phyloP scores from a whole-genome alignment of 2,113 vertebrate species.

The Acinonyx jubatus region DNA sequence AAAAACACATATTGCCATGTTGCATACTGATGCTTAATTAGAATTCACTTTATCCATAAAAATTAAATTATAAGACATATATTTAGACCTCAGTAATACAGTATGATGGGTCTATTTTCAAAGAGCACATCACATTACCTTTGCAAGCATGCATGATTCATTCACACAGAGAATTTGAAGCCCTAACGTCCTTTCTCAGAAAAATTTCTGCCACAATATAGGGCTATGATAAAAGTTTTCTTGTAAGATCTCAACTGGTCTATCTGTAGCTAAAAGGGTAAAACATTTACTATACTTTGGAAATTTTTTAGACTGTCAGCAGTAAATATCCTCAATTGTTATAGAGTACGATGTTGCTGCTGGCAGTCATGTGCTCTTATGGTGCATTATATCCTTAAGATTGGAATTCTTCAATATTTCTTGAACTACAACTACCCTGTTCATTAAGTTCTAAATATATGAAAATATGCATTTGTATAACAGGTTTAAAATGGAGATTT shows the following conservation, averaged over 20 bases:
- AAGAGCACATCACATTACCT: background rate
- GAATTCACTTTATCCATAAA: background rate
- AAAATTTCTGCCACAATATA: background rate
- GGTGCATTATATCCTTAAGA: conserved; percentile 39
- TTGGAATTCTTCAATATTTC: conserved; percentile 41
- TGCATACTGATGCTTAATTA: conserved; percentile 8
- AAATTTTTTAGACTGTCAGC: background rate
- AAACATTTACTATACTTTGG: conserved; percentile 19
- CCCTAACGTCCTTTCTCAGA: background rate
- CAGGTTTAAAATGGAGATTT: background rate
- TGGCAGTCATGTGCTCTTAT: background rate
- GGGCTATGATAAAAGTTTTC: rapidly evolving
- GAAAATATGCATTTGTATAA: background rate
- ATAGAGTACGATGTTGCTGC: background rate
- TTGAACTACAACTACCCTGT: conserved; percentile 50
- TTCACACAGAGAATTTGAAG: background rate
- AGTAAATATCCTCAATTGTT: conserved; percentile 62
- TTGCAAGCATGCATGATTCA: background rate
- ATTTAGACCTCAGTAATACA: background rate
- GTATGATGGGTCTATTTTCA: background rate
- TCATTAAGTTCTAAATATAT: conserved; percentile 1
- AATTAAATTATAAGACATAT: background rate
- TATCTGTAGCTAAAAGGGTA: conserved; percentile 27
- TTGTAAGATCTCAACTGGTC: background rate
- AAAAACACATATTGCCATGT: background rate